A percentile compares a stretch with the other conserved stretches of the same genome.
Evolutionary conservation across 2,888 invertebrate genomes (phyloP).

Genomic region (Odontothrips loti): DNA sequence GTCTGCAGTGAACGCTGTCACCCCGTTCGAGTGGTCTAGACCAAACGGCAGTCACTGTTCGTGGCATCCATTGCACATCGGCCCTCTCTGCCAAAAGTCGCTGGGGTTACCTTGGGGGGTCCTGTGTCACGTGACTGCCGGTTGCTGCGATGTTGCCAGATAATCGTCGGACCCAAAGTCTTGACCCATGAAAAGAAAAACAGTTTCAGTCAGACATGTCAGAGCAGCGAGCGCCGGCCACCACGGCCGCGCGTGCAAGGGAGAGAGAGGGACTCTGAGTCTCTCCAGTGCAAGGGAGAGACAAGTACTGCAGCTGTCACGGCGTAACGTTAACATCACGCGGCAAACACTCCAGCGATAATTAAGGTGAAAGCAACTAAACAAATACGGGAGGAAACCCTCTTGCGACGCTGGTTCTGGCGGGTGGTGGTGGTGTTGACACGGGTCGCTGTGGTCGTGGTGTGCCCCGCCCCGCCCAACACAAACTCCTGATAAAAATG

Average conservation of each 20-base stretch:
- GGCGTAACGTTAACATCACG: background rate
- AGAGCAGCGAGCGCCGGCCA: background rate
- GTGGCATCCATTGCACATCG: too few relatives aligned
- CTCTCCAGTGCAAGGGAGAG: too few relatives aligned
- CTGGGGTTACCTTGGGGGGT: conserved; percentile 10
- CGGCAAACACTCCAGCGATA: background rate
- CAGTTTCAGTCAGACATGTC: conserved; percentile 15
- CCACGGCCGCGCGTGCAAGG: too few relatives aligned
- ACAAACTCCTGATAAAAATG: background rate
- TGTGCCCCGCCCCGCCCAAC: background rate
- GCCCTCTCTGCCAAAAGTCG: background rate
- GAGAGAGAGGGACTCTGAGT: too few relatives aligned
- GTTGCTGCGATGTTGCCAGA: conserved; percentile 8
- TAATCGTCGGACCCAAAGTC: conserved; percentile 19
- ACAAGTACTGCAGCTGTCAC: background rate
- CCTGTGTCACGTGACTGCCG: background rate
- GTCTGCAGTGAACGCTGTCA: too few relatives aligned
- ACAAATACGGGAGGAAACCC: background rate
- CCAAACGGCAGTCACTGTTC: too few relatives aligned
- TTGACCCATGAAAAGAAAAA: conserved; percentile 23
- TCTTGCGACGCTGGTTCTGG: background rate
- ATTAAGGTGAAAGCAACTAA: background rate
- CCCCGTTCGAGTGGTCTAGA: too few relatives aligned
- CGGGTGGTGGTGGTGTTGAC: background rate
- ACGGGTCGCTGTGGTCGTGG: background rate